Evolutionary conservation across 2,888 invertebrate genomes (phyloP).

Genomic region (Cheilosia soror): DNA sequence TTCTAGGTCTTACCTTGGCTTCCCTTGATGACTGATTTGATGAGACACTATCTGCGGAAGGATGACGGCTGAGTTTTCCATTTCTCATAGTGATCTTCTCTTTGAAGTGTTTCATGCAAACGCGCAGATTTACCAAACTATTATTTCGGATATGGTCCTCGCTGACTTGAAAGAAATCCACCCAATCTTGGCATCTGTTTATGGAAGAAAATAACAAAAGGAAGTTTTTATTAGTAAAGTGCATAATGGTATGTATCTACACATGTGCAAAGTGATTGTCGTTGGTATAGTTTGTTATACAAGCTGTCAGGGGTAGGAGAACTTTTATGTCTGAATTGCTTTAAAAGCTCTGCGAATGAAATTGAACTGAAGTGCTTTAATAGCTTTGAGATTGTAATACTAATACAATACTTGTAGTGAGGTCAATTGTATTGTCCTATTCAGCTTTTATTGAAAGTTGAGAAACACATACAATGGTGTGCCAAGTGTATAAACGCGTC

Average conservation of each 20-base stretch:
- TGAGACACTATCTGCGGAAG: conserved; percentile 50
- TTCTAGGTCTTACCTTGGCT: conserved; percentile 39
- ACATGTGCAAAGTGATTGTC: too few species aligned
- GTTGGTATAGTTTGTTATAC: too few species aligned
- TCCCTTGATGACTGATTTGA: conserved; percentile 62
- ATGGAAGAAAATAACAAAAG: conserved; percentile 20
- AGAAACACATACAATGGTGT: too few species aligned
- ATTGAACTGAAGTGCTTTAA: too few species aligned
- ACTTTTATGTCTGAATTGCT: too few species aligned
- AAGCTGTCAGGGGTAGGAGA: too few species aligned
- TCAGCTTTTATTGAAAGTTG: too few species aligned
- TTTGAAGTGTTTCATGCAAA: conserved; percentile 79
- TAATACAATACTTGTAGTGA: too few species aligned
- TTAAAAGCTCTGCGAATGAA: too few species aligned
- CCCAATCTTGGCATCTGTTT: conserved; percentile 80
- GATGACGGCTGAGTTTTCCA: conserved; percentile 60
- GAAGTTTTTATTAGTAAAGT: not conserved
- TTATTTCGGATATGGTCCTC: conserved; percentile 75
- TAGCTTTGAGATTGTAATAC: too few species aligned
- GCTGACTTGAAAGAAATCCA: conserved; percentile 79
- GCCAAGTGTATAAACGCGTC: too few species aligned
- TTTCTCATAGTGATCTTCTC: conserved; percentile 78
- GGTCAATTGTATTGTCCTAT: too few species aligned
- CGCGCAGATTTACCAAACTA: conserved; percentile 78
- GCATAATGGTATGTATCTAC: not conserved